phyloP scores from a whole-genome alignment of 2,888 invertebrate genomes.

The Tolmerus cingulatus region DNA sequence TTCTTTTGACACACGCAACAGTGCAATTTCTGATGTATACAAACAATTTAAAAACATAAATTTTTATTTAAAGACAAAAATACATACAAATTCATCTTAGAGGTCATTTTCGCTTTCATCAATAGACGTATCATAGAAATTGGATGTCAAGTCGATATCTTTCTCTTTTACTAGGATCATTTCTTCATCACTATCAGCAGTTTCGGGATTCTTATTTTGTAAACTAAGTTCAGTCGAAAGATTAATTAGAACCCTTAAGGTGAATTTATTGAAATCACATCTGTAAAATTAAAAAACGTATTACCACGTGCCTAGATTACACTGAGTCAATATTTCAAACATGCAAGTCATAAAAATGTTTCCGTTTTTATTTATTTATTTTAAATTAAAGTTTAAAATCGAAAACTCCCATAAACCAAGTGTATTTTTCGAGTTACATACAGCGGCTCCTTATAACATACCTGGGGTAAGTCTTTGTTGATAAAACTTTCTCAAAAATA shows the following conservation, averaged over 20 bases:
- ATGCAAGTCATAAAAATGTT: too few species aligned
- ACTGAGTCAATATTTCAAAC: too few species aligned
- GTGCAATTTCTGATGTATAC: not conserved
- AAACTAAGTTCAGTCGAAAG: slow-evolving; percentile 57
- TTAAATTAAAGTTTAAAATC: too few species aligned
- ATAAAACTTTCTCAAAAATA: too few species aligned
- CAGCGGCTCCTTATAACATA: too few species aligned
- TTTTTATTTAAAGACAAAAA: not conserved
- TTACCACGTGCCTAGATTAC: too few species aligned
- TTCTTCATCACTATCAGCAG: slow-evolving; percentile 57
- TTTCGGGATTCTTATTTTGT: slow-evolving; percentile 54
- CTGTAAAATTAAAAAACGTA: slow-evolving; percentile 63
- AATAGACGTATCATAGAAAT: slow-evolving; percentile 49
- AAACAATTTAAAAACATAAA: not conserved
- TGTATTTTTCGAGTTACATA: too few species aligned
- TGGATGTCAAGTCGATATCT: slow-evolving; percentile 1
- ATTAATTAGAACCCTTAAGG: slow-evolving; percentile 73
- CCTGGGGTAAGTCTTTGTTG: too few species aligned
- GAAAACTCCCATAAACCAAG: too few species aligned
- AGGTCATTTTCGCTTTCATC: slow-evolving; percentile 12
- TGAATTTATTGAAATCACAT: slow-evolving; percentile 90
- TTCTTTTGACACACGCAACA: too few species aligned
- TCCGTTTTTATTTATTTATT: too few species aligned
- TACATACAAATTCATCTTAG: not conserved
- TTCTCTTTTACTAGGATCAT: slow-evolving; percentile 53